Evolutionary conservation across 2,888 invertebrate genomes (phyloP), one percentile per base, ranked within the genome.

Genomic region (Diarsia dahlii): DNA sequence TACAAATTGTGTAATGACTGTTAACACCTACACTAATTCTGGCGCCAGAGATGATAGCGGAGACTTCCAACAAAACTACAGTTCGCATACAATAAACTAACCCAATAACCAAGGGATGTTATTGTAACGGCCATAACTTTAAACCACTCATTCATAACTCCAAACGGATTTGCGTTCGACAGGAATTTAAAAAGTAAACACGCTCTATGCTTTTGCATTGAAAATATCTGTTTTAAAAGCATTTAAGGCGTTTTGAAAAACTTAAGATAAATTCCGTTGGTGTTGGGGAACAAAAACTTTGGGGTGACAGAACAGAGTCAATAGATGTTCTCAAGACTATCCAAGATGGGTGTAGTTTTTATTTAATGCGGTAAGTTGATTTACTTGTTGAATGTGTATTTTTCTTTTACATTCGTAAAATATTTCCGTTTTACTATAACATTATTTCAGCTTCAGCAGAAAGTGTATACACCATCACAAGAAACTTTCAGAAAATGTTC

Each of bases 51-150:
- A 80, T 83, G 90, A 91, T 89, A 89, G 74, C 77, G 88, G 86
- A 84, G 80, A 83, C 82, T 80, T 85, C 74, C 82, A 82, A 89
- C 82, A 90, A 89, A 89, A 72, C 75, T 82, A 87, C 78, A 80
- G 88, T 89, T 90, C 87, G 88, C 92, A 90, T 89, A 89, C 91
- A 92, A 91, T 93, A 90, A 91, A 91, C 89, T 89, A 89, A 88
- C 89, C 90, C 90, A 92, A 93, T 92, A 93, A 92, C 91, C 87
- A 70, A 80, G 69, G 80, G 84, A 86, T 89, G 89, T 91, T 91
- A 89, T 88, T 88, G 87, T 88, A 86, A 71, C 74, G 71, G 83
- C 86, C 80, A 76, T 84, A 81, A 74, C 77, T 87, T 67, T 80
- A 73, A 71, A 71, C 79, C 86, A 87, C 85, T 90, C 93, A 93